These are phyloP conservation scores for Stenodera caucasica DNA, from an alignment of 2,888 invertebrate species.

Conservation along the genomic window DNA sequence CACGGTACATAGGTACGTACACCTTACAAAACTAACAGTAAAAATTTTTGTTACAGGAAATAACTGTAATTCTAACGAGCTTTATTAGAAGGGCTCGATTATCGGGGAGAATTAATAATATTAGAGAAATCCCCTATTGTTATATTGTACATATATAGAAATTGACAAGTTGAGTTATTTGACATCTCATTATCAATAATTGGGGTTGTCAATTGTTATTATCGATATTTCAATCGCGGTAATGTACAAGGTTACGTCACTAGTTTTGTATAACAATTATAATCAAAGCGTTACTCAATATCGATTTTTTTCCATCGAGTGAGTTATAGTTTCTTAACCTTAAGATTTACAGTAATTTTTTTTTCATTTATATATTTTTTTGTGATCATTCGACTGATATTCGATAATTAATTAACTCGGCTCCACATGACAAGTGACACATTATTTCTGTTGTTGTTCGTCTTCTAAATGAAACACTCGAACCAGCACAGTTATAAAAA, in stretches of 20 bases:
- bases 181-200: neutral
- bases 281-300: neutral
- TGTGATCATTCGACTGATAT: too few species aligned
- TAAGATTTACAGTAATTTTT: neutral
- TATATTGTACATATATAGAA: neutral
- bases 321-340: neutral
- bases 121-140: neutral
- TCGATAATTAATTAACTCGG: constrained; percentile 21
- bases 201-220: neutral
- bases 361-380: neutral
- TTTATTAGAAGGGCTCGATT: too few species aligned
- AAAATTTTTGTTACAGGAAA: neutral
- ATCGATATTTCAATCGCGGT: neutral
- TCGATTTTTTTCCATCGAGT: too few species aligned
- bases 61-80: neutral
- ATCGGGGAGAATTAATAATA: too few species aligned
- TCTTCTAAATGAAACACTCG: constrained; percentile 19
- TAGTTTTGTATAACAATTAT: neutral
- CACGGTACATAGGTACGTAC: neutral
- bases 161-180: neutral
- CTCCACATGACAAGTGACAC: constrained; percentile 19
- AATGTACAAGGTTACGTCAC: neutral
- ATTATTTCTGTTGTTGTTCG: constrained; percentile 13
- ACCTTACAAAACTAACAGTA: neutral
- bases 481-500: constrained; percentile 23